A percentile compares a stretch with the other conserved stretches of the same genome.
These are phyloP conservation scores for Edolisoma coerulescens DNA, from an alignment of 2,113 vertebrate species.

Conservation along the genomic window DNA sequence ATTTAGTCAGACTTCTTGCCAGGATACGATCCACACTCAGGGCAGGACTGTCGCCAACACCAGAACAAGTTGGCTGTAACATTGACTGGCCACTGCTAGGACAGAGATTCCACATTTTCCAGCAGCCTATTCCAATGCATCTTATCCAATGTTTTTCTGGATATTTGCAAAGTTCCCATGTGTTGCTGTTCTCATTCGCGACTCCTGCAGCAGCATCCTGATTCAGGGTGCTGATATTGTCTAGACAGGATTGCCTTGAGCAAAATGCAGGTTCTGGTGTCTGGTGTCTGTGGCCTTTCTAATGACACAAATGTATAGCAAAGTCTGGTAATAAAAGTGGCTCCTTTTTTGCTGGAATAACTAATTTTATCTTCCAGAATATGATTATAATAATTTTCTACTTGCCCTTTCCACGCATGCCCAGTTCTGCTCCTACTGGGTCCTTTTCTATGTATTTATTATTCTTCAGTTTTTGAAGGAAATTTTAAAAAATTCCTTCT, in stretches of 20 bases:
- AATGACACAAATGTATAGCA: background rate
- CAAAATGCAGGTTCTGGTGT: background rate
- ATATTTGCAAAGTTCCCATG: background rate
- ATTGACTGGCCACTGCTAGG: background rate
- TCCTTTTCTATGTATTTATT: background rate
- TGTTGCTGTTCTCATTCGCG: rapidly evolving
- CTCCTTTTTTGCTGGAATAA: background rate
- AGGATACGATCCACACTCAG: background rate
- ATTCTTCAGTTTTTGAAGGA: background rate
- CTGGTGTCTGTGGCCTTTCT: background rate
- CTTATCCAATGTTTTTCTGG: background rate
- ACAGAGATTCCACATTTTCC: background rate
- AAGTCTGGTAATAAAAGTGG: background rate
- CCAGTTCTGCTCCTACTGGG: background rate
- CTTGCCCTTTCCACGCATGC: background rate
- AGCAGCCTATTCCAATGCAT: background rate
- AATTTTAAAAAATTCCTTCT: background rate
- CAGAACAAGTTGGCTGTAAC: background rate
- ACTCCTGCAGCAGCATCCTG: background rate
- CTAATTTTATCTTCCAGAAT: background rate
- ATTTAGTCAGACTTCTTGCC: rapidly evolving
- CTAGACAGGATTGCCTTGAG: background rate
- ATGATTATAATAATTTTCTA: background rate
- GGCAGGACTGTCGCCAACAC: background rate
- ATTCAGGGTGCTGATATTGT: background rate